Evolutionary conservation across 1,140 invertebrate genomes (phyloP).

Genomic region (Drosophila ambigua): DNA sequence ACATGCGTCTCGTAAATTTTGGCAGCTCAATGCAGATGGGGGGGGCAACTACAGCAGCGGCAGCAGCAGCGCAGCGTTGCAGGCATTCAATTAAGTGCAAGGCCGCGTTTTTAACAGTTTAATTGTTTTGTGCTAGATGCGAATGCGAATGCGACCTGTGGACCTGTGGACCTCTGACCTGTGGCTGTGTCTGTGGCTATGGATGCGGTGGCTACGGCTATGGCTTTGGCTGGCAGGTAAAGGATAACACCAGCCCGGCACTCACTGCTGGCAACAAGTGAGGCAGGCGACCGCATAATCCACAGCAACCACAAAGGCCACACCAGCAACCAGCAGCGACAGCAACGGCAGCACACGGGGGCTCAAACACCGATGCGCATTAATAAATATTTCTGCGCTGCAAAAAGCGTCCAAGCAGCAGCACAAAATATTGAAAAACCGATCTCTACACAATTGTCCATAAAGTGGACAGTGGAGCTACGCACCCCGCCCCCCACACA

Average conservation of each 20-base stretch:
- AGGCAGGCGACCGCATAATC: conserved; percentile 73
- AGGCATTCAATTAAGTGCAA: conserved; percentile 2
- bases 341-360: conserved; percentile 4
- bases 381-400: conserved; percentile 63
- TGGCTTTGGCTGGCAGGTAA: too few relatives aligned
- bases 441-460: conserved; percentile 72
- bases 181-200: neutral
- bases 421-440: conserved; percentile 74
- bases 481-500: neutral
- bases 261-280: conserved; percentile 60
- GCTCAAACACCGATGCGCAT: conserved; percentile 50
- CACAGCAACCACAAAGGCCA: conserved; percentile 75
- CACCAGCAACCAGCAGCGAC: conserved; percentile 14
- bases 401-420: conserved; percentile 49
- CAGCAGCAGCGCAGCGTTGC: too few relatives aligned
- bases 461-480: conserved; percentile 36
- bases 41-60: too few relatives aligned
- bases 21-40: too few relatives aligned
- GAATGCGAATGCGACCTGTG: too few relatives aligned
- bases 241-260: neutral
- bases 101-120: conserved; percentile 37
- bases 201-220: neutral
- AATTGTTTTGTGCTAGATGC: conserved; percentile 23
- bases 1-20: too few relatives aligned
- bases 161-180: too few relatives aligned